phyloP scores from a whole-genome alignment of 2,888 invertebrate species.

The Orthonevra nobilis region DNA sequence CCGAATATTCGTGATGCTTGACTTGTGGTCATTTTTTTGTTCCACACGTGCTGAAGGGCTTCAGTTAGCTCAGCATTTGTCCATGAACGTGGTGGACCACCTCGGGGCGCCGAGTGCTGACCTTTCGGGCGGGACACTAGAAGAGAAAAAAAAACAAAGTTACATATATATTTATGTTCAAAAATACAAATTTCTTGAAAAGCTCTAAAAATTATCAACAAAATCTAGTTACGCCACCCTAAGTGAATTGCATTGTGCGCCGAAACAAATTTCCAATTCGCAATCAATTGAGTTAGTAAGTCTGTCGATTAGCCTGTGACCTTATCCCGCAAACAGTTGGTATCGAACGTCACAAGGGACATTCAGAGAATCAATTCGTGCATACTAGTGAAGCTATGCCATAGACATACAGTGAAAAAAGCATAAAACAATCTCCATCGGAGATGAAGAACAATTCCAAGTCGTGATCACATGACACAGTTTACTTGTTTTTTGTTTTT shows the following conservation, averaged over 20 bases:
- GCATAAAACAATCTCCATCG: neutral
- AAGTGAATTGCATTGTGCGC: too few relatives aligned
- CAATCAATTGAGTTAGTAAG: constrained; percentile 55
- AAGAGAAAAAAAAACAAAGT: constrained; percentile 72
- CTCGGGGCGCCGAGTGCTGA: constrained; percentile 93
- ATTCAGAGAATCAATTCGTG: constrained; percentile 57
- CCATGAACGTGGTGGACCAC: constrained; percentile 95
- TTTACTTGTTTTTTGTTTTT: constrained; percentile 1
- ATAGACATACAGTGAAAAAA: constrained; percentile 15
- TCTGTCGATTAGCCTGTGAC: constrained; percentile 46
- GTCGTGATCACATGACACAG: constrained; percentile 66
- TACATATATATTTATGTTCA: neutral
- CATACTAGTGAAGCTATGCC: constrained; percentile 45
- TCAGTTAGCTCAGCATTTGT: constrained; percentile 94
- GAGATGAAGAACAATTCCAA: constrained; percentile 63
- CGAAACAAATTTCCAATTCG: neutral
- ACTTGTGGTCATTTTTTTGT: constrained; percentile 96
- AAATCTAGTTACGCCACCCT: too few relatives aligned
- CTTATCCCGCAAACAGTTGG: constrained; percentile 20
- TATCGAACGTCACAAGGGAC: constrained; percentile 29
- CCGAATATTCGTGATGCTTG: constrained; percentile 95
- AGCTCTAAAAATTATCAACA: neutral
- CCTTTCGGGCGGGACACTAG: constrained; percentile 92
- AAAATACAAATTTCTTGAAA: neutral
- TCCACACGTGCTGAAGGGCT: constrained; percentile 96